These are phyloP conservation scores for Nycticebus coucang DNA, from an alignment of 2,113 vertebrate genomes.

Conservation along the genomic window DNA sequence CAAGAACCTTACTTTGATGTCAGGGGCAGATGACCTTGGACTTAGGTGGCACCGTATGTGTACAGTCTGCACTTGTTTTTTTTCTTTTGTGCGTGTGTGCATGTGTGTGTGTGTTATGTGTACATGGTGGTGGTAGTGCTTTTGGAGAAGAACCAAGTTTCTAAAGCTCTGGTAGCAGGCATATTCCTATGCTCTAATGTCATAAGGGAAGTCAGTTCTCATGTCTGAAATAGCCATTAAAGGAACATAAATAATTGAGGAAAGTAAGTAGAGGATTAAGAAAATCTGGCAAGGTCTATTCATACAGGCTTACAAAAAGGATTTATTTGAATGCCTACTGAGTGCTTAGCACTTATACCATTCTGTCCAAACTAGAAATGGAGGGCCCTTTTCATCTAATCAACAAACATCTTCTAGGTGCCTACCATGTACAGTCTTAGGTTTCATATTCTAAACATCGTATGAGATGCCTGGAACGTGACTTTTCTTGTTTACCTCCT, in stretches of 20 bases:
- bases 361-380: neutral
- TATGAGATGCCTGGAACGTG: neutral
- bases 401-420: neutral
- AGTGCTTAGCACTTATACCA: neutral
- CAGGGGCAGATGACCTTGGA: neutral
- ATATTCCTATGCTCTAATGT: neutral
- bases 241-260: neutral
- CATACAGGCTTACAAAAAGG: neutral
- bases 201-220: neutral
- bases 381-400: neutral
- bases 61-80: neutral
- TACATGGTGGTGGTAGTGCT: no score
- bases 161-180: neutral
- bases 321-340: neutral
- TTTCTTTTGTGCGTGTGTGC: no score
- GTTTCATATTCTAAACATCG: neutral
- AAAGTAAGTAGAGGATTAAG: neutral
- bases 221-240: neutral
- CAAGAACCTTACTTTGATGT: neutral
- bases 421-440: no score
- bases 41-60: neutral
- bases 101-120: neutral
- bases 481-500: neutral
- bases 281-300: neutral
- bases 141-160: neutral